Evolutionary conservation across 2,113 vertebrate species (phyloP).

Genomic region (Orycteropus afer): DNA sequence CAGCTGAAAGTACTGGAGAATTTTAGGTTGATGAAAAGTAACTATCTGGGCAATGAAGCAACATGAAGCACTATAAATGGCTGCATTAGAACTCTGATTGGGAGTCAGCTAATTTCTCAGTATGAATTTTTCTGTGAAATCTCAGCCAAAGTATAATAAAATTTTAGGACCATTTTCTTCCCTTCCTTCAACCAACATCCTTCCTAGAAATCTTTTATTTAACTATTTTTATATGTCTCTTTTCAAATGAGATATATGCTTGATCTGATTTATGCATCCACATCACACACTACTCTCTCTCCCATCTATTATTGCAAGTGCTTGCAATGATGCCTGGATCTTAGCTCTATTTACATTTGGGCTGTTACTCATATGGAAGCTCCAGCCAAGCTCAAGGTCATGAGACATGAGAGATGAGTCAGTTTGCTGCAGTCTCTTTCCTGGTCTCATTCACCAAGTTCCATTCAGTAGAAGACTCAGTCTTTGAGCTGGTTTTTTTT

Average conservation of each 20-base stretch:
- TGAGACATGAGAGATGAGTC: slow-evolving; percentile 31
- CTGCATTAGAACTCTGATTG: slow-evolving; percentile 65
- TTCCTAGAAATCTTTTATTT: background rate
- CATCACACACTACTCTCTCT: background rate
- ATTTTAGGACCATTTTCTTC: slow-evolving; percentile 57
- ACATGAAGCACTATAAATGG: slow-evolving; percentile 37
- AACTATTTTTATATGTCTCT: background rate
- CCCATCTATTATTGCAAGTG: background rate
- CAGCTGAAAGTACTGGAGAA: slow-evolving; percentile 54
- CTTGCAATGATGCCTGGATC: background rate
- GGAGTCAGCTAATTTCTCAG: slow-evolving; percentile 64
- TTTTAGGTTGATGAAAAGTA: slow-evolving; percentile 72
- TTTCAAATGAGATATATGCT: background rate
- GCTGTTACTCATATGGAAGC: slow-evolving; percentile 41
- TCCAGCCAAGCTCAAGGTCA: slow-evolving; percentile 54
- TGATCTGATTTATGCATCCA: background rate
- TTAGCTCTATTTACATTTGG: slow-evolving; percentile 34
- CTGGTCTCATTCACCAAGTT: slow-evolving; percentile 58
- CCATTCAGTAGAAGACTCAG: slow-evolving; percentile 68
- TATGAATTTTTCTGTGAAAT: slow-evolving; percentile 57
- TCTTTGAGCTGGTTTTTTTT: slow-evolving; percentile 66
- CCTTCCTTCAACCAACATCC: slow-evolving; percentile 3
- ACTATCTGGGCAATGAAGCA: slow-evolving; percentile 67
- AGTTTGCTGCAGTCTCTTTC: slow-evolving; percentile 63
- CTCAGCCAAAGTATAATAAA: slow-evolving; percentile 58